phyloP scores from a whole-genome alignment of 2,113 vertebrate species.

The Pedionomus torquatus region DNA sequence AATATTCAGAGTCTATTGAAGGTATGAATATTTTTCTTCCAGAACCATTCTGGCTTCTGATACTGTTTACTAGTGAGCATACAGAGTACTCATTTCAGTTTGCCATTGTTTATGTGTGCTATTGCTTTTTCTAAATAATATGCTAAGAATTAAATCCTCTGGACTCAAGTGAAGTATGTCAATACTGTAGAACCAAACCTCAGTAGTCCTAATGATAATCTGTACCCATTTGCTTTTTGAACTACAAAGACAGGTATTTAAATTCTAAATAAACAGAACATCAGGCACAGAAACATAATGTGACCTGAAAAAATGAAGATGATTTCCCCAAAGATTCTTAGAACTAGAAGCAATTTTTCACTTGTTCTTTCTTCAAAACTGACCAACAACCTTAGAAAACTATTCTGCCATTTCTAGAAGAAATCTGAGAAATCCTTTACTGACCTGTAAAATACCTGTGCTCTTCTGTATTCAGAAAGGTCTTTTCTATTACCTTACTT shows the following conservation, averaged over 20 bases:
- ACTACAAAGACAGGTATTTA: neutral
- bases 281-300: neutral
- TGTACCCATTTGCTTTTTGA: neutral
- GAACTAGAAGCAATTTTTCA: neutral
- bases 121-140: neutral
- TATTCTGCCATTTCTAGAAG: neutral
- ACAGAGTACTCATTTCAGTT: neutral
- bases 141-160: neutral
- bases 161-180: neutral
- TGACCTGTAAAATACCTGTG: neutral
- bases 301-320: neutral
- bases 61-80: neutral
- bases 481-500: neutral
- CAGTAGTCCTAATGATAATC: neutral
- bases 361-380: neutral
- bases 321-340: conserved; percentile 2
- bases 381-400: neutral
- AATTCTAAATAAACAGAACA: conserved; percentile 1
- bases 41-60: neutral
- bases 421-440: neutral
- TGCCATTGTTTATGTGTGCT: neutral
- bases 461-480: neutral
- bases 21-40: neutral
- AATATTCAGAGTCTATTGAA: neutral
- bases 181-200: neutral